Evolutionary conservation across 2,113 vertebrate genomes (phyloP).

Genomic region (Platanista minor): DNA sequence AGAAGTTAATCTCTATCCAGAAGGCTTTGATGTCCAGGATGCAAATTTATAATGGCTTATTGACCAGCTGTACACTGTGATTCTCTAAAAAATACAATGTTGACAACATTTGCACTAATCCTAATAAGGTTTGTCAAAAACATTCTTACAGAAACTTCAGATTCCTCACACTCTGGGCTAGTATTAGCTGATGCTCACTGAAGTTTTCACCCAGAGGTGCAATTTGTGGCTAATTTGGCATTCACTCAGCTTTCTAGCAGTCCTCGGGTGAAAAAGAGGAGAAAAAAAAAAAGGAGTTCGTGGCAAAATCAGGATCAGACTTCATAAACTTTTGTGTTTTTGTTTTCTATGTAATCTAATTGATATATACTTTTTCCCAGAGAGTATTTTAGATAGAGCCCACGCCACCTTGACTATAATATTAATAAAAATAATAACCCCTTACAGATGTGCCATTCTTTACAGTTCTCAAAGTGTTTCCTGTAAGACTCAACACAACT

Average conservation of each 20-base stretch:
- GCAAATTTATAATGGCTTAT: background rate
- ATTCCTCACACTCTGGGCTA: background rate
- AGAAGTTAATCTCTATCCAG: background rate
- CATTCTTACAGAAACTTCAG: background rate
- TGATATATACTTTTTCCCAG: background rate
- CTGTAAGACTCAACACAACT: background rate
- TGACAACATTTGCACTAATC: background rate
- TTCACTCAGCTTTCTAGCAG: background rate
- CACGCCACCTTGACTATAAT: background rate
- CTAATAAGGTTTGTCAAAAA: constrained; percentile 43
- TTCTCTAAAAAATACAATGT: background rate
- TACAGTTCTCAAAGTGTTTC: background rate
- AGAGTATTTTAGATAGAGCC: background rate
- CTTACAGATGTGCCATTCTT: background rate
- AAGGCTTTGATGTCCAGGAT: background rate
- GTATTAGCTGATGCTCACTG: background rate
- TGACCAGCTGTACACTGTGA: background rate
- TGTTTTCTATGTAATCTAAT: background rate
- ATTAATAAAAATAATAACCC: background rate
- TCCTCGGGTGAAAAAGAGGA: background rate
- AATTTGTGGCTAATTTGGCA: background rate
- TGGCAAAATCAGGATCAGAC: background rate
- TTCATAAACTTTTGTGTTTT: constrained; percentile 18
- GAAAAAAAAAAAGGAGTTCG: background rate
- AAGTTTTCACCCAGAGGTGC: background rate